A percentile compares a stretch with the other conserved stretches of the same genome.
Conservation (phyloP, 2,113 vertebrate species). For the Anguilla japonica region DNA sequence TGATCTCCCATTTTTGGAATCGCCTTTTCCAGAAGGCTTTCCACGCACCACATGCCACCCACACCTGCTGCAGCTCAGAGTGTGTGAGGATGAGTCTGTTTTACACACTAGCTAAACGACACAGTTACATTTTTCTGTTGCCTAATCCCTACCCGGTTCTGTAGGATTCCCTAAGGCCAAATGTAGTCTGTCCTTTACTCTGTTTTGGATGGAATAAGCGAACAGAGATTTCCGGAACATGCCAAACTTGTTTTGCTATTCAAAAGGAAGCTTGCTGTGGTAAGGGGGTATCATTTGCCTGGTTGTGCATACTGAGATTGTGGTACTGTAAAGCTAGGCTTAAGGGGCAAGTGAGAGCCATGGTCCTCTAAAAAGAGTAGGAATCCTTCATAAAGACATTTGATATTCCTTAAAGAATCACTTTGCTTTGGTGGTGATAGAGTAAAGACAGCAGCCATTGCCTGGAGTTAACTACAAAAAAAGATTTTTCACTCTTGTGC, state of each 20-base stretch:
- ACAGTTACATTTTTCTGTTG: too few relatives aligned
- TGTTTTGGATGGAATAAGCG: neutral
- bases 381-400: neutral
- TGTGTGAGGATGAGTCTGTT: neutral
- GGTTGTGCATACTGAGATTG: slow-evolving; percentile 42
- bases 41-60: neutral
- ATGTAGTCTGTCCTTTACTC: neutral
- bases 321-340: slow-evolving; percentile 9
- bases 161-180: neutral
- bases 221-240: neutral
- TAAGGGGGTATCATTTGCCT: slow-evolving; percentile 24
- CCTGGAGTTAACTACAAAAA: neutral
- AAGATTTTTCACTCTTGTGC: neutral
- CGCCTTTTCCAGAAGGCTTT: neutral
- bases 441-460: neutral
- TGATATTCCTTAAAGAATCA: neutral
- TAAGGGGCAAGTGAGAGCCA: slow-evolving; percentile 19
- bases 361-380: slow-evolving; percentile 13
- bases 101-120: neutral
- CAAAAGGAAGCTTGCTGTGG: slow-evolving; percentile 6
- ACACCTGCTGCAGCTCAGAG: neutral
- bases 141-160: too few relatives aligned
- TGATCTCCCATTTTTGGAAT: neutral
- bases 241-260: slow-evolving; percentile 26
- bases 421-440: neutral